Evolutionary conservation across 1,140 invertebrate species (phyloP).

Genomic region (Eulimnadia texana): DNA sequence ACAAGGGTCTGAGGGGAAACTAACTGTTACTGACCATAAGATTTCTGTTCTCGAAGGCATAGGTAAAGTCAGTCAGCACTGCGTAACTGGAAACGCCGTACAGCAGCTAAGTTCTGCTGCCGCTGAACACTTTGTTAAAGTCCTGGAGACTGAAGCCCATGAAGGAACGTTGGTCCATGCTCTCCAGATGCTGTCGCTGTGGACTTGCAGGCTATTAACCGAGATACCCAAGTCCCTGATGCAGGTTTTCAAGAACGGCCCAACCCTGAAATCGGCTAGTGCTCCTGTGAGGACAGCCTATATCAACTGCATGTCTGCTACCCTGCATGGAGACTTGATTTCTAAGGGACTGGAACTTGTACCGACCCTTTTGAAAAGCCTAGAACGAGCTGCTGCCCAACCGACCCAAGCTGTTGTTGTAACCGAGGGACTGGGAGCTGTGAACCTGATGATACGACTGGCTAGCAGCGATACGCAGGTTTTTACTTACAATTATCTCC

Average conservation of each 20-base stretch:
- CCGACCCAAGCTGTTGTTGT: slow-evolving; percentile 45
- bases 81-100: slow-evolving; percentile 41
- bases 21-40: slow-evolving; percentile 74
- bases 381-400: slow-evolving; percentile 54
- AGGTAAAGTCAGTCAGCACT: slow-evolving; percentile 60
- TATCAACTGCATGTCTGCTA: slow-evolving; percentile 48
- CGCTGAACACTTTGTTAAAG: slow-evolving; percentile 52
- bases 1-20: slow-evolving; percentile 80
- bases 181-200: slow-evolving; percentile 60
- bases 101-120: slow-evolving; percentile 44
- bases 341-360: slow-evolving; percentile 35
- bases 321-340: slow-evolving; percentile 40
- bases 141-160: slow-evolving; percentile 77
- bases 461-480: slow-evolving; percentile 31
- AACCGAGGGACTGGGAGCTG: slow-evolving; percentile 62
- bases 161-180: slow-evolving; percentile 74
- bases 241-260: slow-evolving; percentile 44
- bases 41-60: slow-evolving; percentile 72
- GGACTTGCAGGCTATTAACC: slow-evolving; percentile 36
- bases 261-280: slow-evolving; percentile 59
- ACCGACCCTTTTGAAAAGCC: slow-evolving; percentile 43
- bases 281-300: slow-evolving; percentile 61
- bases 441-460: slow-evolving; percentile 53
- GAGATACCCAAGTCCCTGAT: slow-evolving; percentile 10
- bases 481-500: not conserved